A percentile compares a stretch with the other conserved stretches of the same genome.
phyloP scores from a whole-genome alignment of 2,113 vertebrate genomes.

The Oryzias woworae region DNA sequence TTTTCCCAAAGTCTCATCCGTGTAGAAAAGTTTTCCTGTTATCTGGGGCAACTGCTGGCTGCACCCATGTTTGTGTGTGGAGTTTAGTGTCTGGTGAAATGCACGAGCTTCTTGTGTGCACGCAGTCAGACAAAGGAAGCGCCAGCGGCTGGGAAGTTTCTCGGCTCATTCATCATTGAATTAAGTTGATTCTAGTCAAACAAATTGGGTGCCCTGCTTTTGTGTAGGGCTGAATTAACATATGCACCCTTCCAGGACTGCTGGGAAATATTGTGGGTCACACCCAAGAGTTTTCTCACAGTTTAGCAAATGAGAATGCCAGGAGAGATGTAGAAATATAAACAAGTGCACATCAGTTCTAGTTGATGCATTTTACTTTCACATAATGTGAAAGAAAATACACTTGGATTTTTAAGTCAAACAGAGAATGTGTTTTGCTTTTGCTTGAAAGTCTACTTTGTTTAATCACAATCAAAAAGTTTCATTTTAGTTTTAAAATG shows the following conservation, averaged over 20 bases:
- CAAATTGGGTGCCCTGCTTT: constrained; percentile 54
- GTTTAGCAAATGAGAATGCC: too few relatives aligned
- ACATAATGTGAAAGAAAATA: too few relatives aligned
- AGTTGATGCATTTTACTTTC: too few relatives aligned
- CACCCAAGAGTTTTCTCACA: background rate
- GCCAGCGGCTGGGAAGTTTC: constrained; percentile 52
- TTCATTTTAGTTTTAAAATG: too few relatives aligned
- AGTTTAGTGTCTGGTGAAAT: constrained; percentile 38
- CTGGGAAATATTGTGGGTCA: constrained; percentile 5
- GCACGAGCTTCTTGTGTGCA: constrained; percentile 24
- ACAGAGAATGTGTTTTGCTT: too few relatives aligned
- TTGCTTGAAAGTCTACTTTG: too few relatives aligned
- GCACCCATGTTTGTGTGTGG: constrained; percentile 26
- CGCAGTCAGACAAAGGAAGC: constrained; percentile 51
- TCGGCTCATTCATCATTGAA: constrained; percentile 59
- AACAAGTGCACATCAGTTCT: too few relatives aligned
- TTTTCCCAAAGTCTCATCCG: constrained; percentile 5
- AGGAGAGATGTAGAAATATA: too few relatives aligned
- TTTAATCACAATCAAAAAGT: too few relatives aligned
- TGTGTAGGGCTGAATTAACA: constrained; percentile 44
- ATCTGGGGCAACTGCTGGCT: constrained; percentile 42
- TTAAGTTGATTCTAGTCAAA: constrained; percentile 56
- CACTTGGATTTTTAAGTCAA: too few relatives aligned
- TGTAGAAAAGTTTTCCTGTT: constrained; percentile 16
- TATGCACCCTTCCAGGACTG: constrained; percentile 29